Percentiles rank a stretch among this genome's conserved stretches.
Conservation (phyloP, 1,140 invertebrate species). For the Venturia canescens region DNA sequence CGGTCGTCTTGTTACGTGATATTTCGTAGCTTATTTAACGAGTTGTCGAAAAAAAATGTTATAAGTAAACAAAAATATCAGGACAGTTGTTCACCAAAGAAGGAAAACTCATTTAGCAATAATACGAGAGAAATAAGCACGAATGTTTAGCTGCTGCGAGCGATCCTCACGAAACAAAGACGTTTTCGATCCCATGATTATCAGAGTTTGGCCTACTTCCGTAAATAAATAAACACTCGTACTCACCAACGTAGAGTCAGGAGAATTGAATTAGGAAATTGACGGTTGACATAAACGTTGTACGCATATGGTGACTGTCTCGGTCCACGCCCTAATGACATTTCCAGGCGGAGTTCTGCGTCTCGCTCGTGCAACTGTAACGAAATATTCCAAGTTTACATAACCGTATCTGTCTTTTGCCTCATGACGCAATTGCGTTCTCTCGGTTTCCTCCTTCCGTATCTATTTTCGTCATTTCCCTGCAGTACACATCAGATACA, state of each 20-base stretch:
- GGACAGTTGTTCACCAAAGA: too few species aligned
- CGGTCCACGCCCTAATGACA: slow-evolving; percentile 2
- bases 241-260: not conserved
- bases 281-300: slow-evolving; percentile 29
- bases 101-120: too few species aligned
- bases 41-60: not conserved
- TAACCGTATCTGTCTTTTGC: slow-evolving; percentile 30
- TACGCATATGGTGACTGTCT: slow-evolving; percentile 32
- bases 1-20: not conserved
- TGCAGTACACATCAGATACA: not conserved
- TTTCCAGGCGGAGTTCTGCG: slow-evolving; percentile 20
- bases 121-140: too few species aligned
- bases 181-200: not conserved
- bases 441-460: not conserved
- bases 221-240: not conserved
- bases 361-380: not conserved
- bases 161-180: too few species aligned
- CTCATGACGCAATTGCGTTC: slow-evolving; percentile 39
- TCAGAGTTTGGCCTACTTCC: not conserved
- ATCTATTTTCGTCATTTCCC: slow-evolving; percentile 15
- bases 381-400: slow-evolving; percentile 38
- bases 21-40: not conserved
- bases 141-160: too few species aligned
- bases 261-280: slow-evolving; percentile 13
- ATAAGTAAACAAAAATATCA: too few species aligned